Conservation (phyloP, 2,113 vertebrate species). For the Brienomyrus brachyistius region DNA sequence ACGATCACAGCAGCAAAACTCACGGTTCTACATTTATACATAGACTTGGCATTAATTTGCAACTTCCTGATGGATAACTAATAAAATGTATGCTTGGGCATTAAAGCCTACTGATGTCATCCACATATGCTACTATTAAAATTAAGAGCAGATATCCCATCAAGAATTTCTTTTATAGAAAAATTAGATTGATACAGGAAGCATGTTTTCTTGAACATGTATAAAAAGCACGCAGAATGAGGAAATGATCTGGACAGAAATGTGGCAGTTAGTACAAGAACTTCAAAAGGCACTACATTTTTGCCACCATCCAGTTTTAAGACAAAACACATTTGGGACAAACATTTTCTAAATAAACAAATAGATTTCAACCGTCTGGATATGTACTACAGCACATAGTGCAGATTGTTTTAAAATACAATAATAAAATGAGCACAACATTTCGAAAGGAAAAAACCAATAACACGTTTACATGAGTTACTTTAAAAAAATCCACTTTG, state of each 20-base stretch:
- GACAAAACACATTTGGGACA: constrained; percentile 42
- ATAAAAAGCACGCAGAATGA: constrained; percentile 55
- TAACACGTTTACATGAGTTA: neutral
- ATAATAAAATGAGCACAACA: neutral
- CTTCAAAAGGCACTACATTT: constrained; percentile 64
- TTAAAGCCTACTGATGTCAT: neutral
- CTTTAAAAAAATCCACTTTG: neutral
- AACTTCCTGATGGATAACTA: neutral
- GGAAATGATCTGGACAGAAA: constrained; percentile 55
- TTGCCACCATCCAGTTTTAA: constrained; percentile 67
- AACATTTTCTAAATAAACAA: constrained; percentile 30
- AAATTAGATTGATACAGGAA: constrained; percentile 59
- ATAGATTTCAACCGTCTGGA: constrained; percentile 19
- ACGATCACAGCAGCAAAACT: neutral
- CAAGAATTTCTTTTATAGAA: constrained; percentile 59
- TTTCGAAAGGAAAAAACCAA: neutral
- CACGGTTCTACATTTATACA: neutral
- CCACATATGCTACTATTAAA: neutral
- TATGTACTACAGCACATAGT: constrained; percentile 51
- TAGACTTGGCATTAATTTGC: neutral
- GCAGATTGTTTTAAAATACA: constrained; percentile 36
- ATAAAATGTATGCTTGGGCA: neutral
- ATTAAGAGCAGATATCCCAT: constrained; percentile 31
- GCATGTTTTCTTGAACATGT: constrained; percentile 52
- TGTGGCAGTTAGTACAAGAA: constrained; percentile 60